A percentile compares a stretch with the other conserved stretches of the same genome.
phyloP scores from a whole-genome alignment of 2,113 vertebrate species.

The Cavia aperea region DNA sequence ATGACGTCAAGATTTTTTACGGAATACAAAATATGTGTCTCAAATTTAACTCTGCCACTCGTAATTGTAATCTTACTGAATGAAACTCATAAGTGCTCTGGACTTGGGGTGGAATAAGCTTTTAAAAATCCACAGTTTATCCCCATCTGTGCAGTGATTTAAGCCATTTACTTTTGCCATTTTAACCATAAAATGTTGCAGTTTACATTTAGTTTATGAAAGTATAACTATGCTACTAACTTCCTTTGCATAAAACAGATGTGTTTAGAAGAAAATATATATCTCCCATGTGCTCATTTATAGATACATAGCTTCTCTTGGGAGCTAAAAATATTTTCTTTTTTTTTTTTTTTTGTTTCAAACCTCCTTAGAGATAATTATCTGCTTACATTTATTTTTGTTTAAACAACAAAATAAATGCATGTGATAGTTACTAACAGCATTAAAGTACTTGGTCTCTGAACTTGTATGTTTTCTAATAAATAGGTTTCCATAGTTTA shows the following conservation, averaged over 20 bases:
- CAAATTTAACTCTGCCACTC: neutral
- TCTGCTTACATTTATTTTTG: conserved; percentile 49
- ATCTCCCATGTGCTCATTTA: conserved; percentile 19
- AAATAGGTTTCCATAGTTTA: neutral
- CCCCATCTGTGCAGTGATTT: neutral
- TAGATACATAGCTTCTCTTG: conserved; percentile 35
- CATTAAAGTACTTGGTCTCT: conserved; percentile 44
- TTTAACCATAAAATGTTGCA: conserved; percentile 10
- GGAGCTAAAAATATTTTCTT: conserved; percentile 37
- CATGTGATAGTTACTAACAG: conserved; percentile 55
- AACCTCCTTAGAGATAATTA: conserved; percentile 69
- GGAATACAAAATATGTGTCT: neutral
- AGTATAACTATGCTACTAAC: neutral
- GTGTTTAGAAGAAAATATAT: conserved; percentile 35
- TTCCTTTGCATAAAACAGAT: conserved; percentile 50
- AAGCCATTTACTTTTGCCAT: neutral
- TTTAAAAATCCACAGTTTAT: neutral
- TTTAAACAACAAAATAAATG: conserved; percentile 62
- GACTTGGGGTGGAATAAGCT: neutral
- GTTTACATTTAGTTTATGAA: conserved; percentile 42
- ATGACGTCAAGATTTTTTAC: neutral
- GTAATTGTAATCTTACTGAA: neutral
- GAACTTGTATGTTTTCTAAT: conserved; percentile 51
- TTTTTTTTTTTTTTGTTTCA: neutral
- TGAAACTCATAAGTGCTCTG: neutral